Conservation (phyloP, 2,797 vertebrate species). For the Calcarius lapponicus region DNA sequence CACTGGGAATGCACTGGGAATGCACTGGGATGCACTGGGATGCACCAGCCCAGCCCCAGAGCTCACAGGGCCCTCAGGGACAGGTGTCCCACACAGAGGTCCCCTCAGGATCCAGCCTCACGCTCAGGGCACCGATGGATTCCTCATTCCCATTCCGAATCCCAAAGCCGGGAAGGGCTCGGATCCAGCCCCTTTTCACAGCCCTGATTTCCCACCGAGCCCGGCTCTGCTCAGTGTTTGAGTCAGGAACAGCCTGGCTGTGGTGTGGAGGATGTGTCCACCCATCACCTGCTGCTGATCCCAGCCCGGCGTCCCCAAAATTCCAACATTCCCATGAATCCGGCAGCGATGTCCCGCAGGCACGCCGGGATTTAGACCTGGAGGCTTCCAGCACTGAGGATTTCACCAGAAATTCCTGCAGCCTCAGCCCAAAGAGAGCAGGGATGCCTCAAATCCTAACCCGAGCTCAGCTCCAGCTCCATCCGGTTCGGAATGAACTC, state of each 20-base stretch:
- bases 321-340: not conserved
- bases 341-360: not conserved
- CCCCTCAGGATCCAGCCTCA: not conserved
- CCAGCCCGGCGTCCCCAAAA: not conserved
- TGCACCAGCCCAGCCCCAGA: not conserved
- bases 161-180: not conserved
- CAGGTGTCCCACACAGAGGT: not conserved
- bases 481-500: not conserved
- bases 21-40: not conserved
- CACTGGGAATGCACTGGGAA: no score
- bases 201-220: rapidly evolving
- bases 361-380: not conserved
- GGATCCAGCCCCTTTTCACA: not conserved
- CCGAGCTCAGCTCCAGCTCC: not conserved
- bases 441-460: not conserved
- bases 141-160: not conserved
- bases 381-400: not conserved
- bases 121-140: not conserved
- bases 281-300: not conserved
- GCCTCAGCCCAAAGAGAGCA: not conserved
- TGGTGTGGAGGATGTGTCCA: not conserved
- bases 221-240: not conserved
- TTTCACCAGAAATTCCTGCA: not conserved
- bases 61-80: not conserved
- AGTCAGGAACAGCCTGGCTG: not conserved